Conservation (phyloP, 2,888 invertebrate genomes). For the Empis stercorea region DNA sequence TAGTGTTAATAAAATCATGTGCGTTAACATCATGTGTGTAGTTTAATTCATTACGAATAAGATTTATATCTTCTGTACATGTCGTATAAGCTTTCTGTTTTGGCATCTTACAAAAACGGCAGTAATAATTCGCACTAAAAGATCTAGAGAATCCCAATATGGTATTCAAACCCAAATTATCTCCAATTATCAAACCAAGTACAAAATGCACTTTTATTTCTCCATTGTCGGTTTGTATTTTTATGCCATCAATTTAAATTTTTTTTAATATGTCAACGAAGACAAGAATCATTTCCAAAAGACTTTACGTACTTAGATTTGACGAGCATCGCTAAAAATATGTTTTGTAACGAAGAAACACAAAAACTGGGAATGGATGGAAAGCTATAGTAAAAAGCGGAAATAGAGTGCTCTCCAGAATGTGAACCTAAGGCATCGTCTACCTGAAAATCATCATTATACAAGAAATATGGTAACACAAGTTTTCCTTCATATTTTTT, state of each 20-base stretch:
- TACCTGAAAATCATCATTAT: constrained; percentile 9
- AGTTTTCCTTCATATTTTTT: constrained; percentile 6
- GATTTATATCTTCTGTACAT: constrained; percentile 6
- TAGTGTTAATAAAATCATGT: constrained; percentile 8
- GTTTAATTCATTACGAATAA: constrained; percentile 10
- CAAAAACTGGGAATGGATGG: constrained; percentile 5
- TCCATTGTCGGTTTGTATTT: constrained; percentile 6
- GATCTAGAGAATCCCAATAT: constrained; percentile 10
- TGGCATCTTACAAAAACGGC: constrained; percentile 11
- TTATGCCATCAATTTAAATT: constrained; percentile 10
- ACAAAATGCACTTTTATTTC: constrained; percentile 8
- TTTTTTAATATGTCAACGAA: constrained; percentile 10
- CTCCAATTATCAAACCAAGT: constrained; percentile 11
- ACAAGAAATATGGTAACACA: constrained; percentile 7
- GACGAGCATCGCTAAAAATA: constrained; percentile 11
- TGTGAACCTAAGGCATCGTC: constrained; percentile 10
- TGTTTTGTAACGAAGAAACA: constrained; percentile 8
- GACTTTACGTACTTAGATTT: constrained; percentile 8
- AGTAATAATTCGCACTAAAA: constrained; percentile 12
- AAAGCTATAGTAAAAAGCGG: constrained; percentile 10
- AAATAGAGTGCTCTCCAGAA: constrained; percentile 9
- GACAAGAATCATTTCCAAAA: constrained; percentile 9
- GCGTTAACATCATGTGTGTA: constrained; percentile 9
- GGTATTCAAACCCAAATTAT: constrained; percentile 9
- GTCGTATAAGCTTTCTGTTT: constrained; percentile 7